Evolutionary conservation across 2,888 invertebrate species (phyloP).

Genomic region (Ectemnius continuus): DNA sequence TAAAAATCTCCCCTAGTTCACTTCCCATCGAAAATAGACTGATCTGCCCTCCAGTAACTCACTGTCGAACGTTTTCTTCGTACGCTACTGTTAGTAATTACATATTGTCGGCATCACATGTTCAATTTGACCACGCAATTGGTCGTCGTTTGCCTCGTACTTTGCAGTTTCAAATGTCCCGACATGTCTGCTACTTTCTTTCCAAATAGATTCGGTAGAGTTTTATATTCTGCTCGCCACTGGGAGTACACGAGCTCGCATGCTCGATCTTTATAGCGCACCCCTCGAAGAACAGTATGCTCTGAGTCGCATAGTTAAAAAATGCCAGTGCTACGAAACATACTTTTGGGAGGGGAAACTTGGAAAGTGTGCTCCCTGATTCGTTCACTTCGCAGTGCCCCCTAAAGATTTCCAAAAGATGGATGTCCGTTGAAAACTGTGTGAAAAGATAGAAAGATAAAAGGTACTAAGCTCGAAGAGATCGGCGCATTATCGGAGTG

Average conservation of each 20-base stretch:
- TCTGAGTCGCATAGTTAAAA: background rate
- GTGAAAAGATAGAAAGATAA: slow-evolving; percentile 1
- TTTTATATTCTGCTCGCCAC: too few species aligned
- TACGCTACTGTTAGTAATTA: too few species aligned
- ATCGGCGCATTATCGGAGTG: background rate
- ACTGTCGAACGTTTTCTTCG: too few species aligned
- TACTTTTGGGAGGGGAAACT: background rate
- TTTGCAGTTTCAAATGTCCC: too few species aligned
- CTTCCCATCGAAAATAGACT: too few species aligned
- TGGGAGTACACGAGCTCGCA: background rate
- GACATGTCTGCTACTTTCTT: too few species aligned
- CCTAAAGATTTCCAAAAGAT: slow-evolving; percentile 7
- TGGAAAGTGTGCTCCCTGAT: background rate
- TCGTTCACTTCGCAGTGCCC: background rate
- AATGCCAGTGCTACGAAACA: background rate
- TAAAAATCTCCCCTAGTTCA: too few species aligned
- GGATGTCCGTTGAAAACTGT: background rate
- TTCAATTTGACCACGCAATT: too few species aligned
- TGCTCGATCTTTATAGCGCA: background rate
- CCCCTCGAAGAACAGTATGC: background rate
- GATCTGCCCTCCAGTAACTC: too few species aligned
- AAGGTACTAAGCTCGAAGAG: slow-evolving; percentile 1
- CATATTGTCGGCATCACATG: too few species aligned
- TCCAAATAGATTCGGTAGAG: too few species aligned
- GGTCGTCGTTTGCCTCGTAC: too few species aligned